Conservation (phyloP, 2,888 invertebrate genomes). For the Stomorhina lunata region DNA sequence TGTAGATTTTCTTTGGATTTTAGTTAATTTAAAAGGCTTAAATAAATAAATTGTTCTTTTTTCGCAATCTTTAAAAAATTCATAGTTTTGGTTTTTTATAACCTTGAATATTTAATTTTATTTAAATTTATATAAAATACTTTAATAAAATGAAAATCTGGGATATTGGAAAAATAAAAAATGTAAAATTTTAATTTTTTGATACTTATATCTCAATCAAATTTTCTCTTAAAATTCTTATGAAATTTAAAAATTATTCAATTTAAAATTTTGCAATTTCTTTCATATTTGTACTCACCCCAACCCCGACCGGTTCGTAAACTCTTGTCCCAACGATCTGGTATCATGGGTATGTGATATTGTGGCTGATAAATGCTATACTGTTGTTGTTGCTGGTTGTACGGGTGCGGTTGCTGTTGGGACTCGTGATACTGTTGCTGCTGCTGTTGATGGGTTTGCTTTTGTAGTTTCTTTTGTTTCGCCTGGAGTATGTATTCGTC, state of each 20-base stretch:
- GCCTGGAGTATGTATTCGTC: slow-evolving; percentile 61
- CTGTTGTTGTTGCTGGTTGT: slow-evolving; percentile 71
- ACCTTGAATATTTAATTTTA: too few species aligned
- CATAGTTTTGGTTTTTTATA: too few species aligned
- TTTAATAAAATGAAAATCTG: too few species aligned
- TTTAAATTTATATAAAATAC: not conserved
- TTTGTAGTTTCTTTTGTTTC: slow-evolving; percentile 71
- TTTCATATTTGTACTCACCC: slow-evolving; percentile 18
- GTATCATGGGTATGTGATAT: slow-evolving; percentile 73
- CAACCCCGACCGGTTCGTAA: slow-evolving; percentile 74
- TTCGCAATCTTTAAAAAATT: too few species aligned
- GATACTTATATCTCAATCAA: too few species aligned
- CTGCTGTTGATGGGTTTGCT: slow-evolving; percentile 67
- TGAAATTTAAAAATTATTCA: too few species aligned
- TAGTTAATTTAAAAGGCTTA: not conserved
- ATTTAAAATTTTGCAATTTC: too few species aligned
- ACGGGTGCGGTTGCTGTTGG: slow-evolving; percentile 72
- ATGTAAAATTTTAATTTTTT: too few species aligned
- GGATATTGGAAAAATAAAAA: too few species aligned
- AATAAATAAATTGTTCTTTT: not conserved
- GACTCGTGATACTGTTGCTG: slow-evolving; percentile 69
- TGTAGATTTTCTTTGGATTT: not conserved
- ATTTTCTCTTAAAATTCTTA: too few species aligned
- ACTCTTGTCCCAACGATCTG: slow-evolving; percentile 78
- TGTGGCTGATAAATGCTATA: slow-evolving; percentile 71